Evolutionary conservation across 2,888 invertebrate genomes (phyloP).

Genomic region (Orthosia cruda): DNA sequence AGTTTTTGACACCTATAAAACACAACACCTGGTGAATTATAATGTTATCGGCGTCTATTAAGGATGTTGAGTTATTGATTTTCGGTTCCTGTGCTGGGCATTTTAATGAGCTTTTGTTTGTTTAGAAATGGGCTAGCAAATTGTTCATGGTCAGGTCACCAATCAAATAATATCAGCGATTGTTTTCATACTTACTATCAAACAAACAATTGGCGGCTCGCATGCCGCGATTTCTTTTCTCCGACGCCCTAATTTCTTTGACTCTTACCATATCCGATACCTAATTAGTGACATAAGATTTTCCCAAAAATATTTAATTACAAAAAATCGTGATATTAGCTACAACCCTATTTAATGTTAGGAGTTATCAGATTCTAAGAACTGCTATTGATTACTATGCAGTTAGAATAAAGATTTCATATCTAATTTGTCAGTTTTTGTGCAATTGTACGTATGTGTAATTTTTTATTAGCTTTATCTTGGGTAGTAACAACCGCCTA

Average conservation of each 20-base stretch:
- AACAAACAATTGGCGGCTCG: neutral
- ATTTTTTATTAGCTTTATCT: conserved; percentile 13
- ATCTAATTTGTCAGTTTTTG: conserved; percentile 35
- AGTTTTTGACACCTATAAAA: conserved; percentile 52
- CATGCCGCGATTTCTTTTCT: too few species aligned
- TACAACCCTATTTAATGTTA: conserved; percentile 55
- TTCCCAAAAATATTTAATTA: neutral
- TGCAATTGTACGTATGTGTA: conserved; percentile 6
- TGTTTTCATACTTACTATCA: neutral
- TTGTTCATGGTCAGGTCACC: neutral
- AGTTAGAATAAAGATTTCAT: conserved; percentile 55
- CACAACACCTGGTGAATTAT: conserved; percentile 59
- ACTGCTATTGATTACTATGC: conserved; percentile 53
- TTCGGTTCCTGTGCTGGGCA: conserved; percentile 38
- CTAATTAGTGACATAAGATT: neutral
- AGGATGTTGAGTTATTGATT: conserved; percentile 45
- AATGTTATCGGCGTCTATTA: conserved; percentile 44
- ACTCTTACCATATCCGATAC: neutral
- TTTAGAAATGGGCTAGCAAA: conserved; percentile 9
- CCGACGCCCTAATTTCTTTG: neutral
- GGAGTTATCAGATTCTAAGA: conserved; percentile 54
- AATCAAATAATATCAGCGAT: too few species aligned
- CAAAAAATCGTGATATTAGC: neutral
- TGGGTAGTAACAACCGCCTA: neutral
- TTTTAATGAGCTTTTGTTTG: conserved; percentile 37